A percentile compares a stretch with the other conserved stretches of the same genome.
Evolutionary conservation across 1,140 invertebrate genomes (phyloP).

Genomic region (Anoplophora glabripennis): DNA sequence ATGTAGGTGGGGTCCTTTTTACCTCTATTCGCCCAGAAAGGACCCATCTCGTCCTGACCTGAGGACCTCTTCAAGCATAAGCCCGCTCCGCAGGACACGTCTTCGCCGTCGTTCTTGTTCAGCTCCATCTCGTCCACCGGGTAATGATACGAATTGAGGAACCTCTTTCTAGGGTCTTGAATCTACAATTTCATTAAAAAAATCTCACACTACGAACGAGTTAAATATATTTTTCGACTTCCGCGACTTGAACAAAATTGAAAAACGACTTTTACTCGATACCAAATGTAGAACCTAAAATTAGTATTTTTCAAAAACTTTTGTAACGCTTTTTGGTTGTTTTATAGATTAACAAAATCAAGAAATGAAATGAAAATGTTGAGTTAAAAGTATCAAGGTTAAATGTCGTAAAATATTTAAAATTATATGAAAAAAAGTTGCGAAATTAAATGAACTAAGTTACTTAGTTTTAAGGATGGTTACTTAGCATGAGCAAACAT

Average conservation of each 20-base stretch:
- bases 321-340: too few species aligned
- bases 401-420: too few species aligned
- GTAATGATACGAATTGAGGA: constrained; percentile 2
- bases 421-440: too few species aligned
- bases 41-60: constrained; percentile 35
- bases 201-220: too few species aligned
- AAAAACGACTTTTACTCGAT: too few species aligned
- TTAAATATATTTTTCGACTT: too few species aligned
- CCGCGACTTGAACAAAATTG: too few species aligned
- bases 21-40: constrained; percentile 46
- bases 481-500: background rate
- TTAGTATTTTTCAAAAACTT: too few species aligned
- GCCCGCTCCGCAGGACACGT: constrained; percentile 19
- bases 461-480: background rate
- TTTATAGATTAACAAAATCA: too few species aligned
- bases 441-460: background rate
- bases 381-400: too few species aligned
- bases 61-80: constrained; percentile 29
- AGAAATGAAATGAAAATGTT: too few species aligned
- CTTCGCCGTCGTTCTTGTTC: constrained; percentile 14
- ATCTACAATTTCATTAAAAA: constrained; percentile 12
- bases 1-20: constrained; percentile 36
- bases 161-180: constrained; percentile 33
- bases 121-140: constrained; percentile 12
- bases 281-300: too few species aligned